These are phyloP conservation scores for Leptosomus discolor DNA, from an alignment of 2,113 vertebrate species.

Conservation along the genomic window DNA sequence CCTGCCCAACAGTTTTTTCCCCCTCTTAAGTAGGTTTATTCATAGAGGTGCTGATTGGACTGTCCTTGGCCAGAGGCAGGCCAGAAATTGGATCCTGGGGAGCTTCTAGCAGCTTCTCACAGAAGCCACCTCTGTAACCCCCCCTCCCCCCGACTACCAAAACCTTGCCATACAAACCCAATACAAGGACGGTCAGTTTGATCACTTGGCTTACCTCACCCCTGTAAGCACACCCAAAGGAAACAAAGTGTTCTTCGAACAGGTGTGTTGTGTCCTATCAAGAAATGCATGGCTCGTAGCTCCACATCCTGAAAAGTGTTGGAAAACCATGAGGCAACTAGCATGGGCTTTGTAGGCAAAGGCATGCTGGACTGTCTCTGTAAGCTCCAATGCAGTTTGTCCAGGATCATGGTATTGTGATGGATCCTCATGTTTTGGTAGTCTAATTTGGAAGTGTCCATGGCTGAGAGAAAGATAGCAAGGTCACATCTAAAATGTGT, in stretches of 20 bases:
- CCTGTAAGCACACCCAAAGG: neutral
- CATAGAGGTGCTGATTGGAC: too few species aligned
- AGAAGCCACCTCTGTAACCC: neutral
- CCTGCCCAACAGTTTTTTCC: too few species aligned
- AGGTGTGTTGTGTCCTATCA: neutral
- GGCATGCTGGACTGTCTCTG: neutral
- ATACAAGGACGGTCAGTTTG: neutral
- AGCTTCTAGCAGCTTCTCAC: neutral
- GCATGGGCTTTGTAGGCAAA: neutral
- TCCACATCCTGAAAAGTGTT: neutral
- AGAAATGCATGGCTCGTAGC: neutral
- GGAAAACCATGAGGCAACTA: neutral
- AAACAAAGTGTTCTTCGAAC: neutral
- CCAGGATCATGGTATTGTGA: neutral
- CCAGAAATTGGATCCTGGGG: too few species aligned
- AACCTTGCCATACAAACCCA: neutral
- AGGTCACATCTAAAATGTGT: neutral
- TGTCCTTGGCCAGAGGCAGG: too few species aligned
- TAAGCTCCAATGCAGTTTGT: neutral
- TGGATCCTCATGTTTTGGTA: neutral
- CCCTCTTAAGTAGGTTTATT: too few species aligned
- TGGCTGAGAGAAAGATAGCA: neutral
- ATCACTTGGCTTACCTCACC: neutral
- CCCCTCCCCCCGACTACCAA: too few species aligned
- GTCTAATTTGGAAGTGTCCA: neutral